These are phyloP conservation scores for Micronycteris hirsuta DNA, from an alignment of 2,113 vertebrate species.

Conservation along the genomic window DNA sequence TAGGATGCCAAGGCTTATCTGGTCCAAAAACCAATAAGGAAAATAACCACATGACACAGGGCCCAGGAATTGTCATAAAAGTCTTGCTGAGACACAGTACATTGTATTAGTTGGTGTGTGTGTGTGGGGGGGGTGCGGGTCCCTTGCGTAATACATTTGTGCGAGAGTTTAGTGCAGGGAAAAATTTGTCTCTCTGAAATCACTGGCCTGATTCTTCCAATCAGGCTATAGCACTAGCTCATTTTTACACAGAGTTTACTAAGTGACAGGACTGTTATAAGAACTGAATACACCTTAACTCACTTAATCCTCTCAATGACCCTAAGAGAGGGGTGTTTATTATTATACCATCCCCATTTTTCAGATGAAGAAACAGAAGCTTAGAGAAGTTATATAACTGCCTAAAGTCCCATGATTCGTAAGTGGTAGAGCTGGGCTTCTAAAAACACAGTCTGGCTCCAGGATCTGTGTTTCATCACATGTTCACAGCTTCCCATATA, in stretches of 20 bases:
- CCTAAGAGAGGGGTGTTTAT: not conserved
- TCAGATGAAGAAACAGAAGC: not conserved
- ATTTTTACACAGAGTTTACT: not conserved
- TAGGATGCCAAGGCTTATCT: not conserved
- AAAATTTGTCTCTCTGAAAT: not conserved
- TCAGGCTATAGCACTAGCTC: not conserved
- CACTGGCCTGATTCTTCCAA: not conserved
- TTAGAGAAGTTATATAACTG: not conserved
- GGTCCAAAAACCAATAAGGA: not conserved
- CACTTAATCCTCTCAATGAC: not conserved
- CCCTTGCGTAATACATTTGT: not conserved
- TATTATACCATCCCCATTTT: not conserved
- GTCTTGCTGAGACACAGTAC: not conserved
- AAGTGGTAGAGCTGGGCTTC: not conserved
- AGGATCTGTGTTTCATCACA: not conserved
- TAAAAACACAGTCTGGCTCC: not conserved
- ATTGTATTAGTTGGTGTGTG: not conserved
- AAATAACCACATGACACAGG: not conserved
- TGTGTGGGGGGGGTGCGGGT: not conserved
- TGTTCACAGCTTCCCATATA: constrained; percentile 6
- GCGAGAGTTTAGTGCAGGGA: not conserved
- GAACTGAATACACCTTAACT: not conserved
- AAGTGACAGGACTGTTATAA: not conserved
- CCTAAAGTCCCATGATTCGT: not conserved
- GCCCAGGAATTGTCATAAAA: not conserved